Evolutionary conservation across 2,797 vertebrate species (phyloP), one percentile per base, ranked within the genome.

Genomic region (Todus mexicanus): DNA sequence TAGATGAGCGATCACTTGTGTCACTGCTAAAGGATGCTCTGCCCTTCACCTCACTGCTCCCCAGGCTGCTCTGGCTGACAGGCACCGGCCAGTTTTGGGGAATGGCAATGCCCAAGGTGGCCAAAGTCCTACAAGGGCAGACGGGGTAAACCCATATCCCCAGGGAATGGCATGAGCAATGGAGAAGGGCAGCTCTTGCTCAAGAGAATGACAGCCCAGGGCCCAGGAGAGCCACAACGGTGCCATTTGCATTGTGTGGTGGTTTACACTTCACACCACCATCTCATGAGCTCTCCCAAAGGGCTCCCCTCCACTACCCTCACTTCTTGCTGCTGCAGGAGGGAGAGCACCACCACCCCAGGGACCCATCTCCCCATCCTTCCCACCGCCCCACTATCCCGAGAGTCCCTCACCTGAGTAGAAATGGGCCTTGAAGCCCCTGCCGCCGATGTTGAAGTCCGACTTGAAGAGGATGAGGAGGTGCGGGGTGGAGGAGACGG

Each of bases 371-470:
- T 74, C 33, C 61, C 57, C 0, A 0, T 37, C 56, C 59, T 29
- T 75, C 42, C 79, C 68, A 50, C 7, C 8, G 6, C 26, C 47
- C 72, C 66, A 29, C 16, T 59, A 33, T 31, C 11, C 38, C 1
- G 2, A 90, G 37, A 65, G 1, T 43, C 60, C 33, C 66, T 5
- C 93, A 99, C 99, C 99, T 50, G 99, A 99, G 94, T 98, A 99
- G 97, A 99, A 99, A 92, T 98, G 98, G 31, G 99, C 99, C 93
- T 99, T 99, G 97, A 99, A 99, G 47, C 99, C 99, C 59, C 98
- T 98, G 86, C 98, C 99, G 20, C 98, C 99, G 0, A 99, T 99
- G 97, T 99, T 99, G 91, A 99, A 99, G 95, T 99, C 99, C 0
- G 99, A 99, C 94, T 99, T 99, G 97, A 99, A 99, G 89, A 99